phyloP scores from a whole-genome alignment of 1,140 invertebrate species.

The Drosophila hydei region DNA sequence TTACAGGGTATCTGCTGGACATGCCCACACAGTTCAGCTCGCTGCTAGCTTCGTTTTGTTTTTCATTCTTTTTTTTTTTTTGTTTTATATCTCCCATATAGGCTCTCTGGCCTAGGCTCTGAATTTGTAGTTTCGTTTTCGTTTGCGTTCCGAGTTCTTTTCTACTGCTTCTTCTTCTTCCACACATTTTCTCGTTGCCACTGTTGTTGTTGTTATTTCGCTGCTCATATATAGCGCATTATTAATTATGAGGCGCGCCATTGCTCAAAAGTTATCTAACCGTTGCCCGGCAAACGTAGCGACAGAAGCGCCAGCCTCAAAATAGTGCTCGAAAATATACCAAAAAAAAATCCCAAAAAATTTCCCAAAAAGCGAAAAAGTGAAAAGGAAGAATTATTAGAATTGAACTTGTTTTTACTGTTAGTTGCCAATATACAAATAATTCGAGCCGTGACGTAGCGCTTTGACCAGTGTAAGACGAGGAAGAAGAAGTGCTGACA shows the following conservation, averaged over 20 bases:
- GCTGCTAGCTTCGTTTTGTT: constrained; percentile 14
- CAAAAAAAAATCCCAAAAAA: constrained; percentile 1
- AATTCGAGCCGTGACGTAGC: neutral
- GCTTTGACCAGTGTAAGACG: neutral
- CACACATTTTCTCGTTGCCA: neutral
- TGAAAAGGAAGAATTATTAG: neutral
- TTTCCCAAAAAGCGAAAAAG: neutral
- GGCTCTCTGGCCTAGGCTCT: constrained; percentile 17
- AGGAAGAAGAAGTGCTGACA: neutral
- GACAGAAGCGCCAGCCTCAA: neutral
- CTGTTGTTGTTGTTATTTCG: constrained; percentile 8
- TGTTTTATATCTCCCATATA: constrained; percentile 10
- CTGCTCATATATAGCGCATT: constrained; percentile 61
- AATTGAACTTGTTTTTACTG: neutral
- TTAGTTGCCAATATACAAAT: neutral
- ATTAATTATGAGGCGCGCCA: constrained; percentile 74
- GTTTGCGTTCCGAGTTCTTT: constrained; percentile 39
- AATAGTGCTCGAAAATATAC: constrained; percentile 1
- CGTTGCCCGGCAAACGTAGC: constrained; percentile 60
- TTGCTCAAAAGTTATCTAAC: constrained; percentile 76
- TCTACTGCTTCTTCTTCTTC: constrained; percentile 19
- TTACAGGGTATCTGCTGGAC: neutral
- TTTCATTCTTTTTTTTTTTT: too few species aligned
- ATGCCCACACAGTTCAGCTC: fast-evolving
- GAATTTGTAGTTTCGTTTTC: constrained; percentile 31